Evolutionary conservation across 2,888 invertebrate genomes (phyloP).

Genomic region (Drosophila nr. perissopoda): DNA sequence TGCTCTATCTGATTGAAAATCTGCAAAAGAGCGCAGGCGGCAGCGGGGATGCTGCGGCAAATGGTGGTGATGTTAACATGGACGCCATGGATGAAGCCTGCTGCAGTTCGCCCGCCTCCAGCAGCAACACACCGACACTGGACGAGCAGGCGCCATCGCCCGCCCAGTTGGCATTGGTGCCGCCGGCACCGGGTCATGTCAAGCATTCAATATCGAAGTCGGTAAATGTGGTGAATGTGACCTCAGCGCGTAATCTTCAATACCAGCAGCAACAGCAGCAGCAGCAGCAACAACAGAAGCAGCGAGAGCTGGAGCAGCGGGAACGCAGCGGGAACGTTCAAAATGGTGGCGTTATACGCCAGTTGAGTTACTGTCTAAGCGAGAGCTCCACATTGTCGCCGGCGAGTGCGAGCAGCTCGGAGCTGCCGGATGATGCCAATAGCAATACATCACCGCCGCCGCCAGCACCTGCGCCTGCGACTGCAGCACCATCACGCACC

Average conservation of each 20-base stretch:
- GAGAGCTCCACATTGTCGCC: slow-evolving; percentile 70
- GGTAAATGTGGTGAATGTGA: slow-evolving; percentile 83
- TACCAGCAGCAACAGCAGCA: slow-evolving; percentile 63
- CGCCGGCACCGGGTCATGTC: slow-evolving; percentile 83
- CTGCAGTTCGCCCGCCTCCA: slow-evolving; percentile 50
- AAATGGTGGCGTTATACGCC: slow-evolving; percentile 42
- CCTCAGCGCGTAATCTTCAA: slow-evolving; percentile 81
- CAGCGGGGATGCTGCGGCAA: slow-evolving; percentile 24
- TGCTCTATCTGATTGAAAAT: slow-evolving; percentile 89
- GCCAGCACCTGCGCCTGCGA: slow-evolving; percentile 16
- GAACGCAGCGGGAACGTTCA: background rate
- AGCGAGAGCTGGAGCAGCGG: slow-evolving; percentile 20
- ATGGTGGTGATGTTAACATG: slow-evolving; percentile 25
- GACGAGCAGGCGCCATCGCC: slow-evolving; percentile 65
- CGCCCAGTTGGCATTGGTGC: slow-evolving; percentile 82
- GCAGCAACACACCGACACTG: slow-evolving; percentile 31
- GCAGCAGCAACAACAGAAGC: slow-evolving; percentile 17
- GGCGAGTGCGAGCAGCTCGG: slow-evolving; percentile 60
- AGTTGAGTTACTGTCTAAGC: slow-evolving; percentile 55
- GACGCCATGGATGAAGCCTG: slow-evolving; percentile 46
- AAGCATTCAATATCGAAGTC: slow-evolving; percentile 85
- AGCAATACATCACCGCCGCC: slow-evolving; percentile 50
- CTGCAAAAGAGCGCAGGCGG: slow-evolving; percentile 78
- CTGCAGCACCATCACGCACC: slow-evolving; percentile 8
- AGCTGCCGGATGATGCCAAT: slow-evolving; percentile 57